phyloP scores from a whole-genome alignment of 2,113 vertebrate species.

The Micronycteris hirsuta region DNA sequence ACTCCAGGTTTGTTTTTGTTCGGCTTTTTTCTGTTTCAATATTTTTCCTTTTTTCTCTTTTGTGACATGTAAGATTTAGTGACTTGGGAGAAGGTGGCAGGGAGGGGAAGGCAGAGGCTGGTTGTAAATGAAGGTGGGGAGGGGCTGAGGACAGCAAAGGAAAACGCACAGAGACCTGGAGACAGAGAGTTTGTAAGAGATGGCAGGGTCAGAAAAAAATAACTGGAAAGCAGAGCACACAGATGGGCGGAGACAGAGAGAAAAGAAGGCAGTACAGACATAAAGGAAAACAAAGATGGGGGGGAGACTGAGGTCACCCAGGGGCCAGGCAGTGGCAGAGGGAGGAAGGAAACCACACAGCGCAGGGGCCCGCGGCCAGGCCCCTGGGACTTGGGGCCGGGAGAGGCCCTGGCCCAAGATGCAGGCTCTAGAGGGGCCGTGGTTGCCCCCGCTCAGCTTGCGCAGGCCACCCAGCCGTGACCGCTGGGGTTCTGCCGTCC shows the following conservation, averaged over 20 bases:
- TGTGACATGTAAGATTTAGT: constrained; percentile 80
- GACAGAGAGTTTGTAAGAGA: constrained; percentile 46
- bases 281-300: constrained; percentile 63
- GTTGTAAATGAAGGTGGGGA: neutral
- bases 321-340: constrained; percentile 70
- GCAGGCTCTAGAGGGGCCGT: constrained; percentile 2
- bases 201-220: constrained; percentile 30
- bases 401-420: constrained; percentile 66
- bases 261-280: neutral
- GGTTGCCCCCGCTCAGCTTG: constrained; percentile 56
- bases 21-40: constrained; percentile 68
- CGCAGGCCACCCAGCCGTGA: constrained; percentile 13
- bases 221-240: neutral
- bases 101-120: neutral
- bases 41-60: constrained; percentile 74
- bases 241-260: neutral
- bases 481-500: neutral
- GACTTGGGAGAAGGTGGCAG: constrained; percentile 20
- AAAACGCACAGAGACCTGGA: neutral
- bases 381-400: constrained; percentile 83
- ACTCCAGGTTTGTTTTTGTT: constrained; percentile 82
- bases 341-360: neutral
- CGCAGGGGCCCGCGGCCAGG: constrained; percentile 78
- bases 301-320: constrained; percentile 67
- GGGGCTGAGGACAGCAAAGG: constrained; percentile 41